Conservation (phyloP, 2,113 vertebrate species). For the Rhea americana region DNA sequence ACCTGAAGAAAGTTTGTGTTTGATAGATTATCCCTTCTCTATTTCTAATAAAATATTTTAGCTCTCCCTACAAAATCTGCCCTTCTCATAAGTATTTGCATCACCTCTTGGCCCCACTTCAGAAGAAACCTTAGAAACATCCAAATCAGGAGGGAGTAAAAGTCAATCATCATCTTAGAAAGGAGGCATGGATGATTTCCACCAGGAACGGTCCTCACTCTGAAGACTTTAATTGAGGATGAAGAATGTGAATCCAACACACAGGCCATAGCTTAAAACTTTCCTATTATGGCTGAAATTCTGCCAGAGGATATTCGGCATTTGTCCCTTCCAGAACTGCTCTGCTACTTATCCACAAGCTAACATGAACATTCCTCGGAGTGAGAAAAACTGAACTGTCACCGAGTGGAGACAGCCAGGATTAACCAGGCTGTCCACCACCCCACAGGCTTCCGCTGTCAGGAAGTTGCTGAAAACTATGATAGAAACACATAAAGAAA, state of each 20-base stretch:
- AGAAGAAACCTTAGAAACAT: constrained; percentile 41
- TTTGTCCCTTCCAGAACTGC: neutral
- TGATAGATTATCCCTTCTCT: neutral
- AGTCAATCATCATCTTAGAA: neutral
- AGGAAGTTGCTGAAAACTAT: neutral
- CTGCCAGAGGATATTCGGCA: neutral
- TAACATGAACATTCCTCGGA: rapidly evolving
- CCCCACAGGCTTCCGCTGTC: neutral
- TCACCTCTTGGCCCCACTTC: constrained; percentile 50
- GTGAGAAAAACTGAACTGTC: neutral
- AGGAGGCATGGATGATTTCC: neutral
- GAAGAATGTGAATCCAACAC: neutral
- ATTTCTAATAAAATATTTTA: neutral
- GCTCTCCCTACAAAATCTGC: neutral
- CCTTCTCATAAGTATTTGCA: neutral
- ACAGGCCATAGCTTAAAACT: neutral
- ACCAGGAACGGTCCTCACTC: neutral
- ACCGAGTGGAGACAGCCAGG: neutral
- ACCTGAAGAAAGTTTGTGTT: neutral
- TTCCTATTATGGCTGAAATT: neutral
- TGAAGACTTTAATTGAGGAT: constrained; percentile 6
- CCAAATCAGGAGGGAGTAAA: constrained; percentile 24
- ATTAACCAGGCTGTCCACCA: neutral
- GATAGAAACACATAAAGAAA: neutral
- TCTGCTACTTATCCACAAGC: neutral